Evolutionary conservation across 2,113 vertebrate species (phyloP).

Genomic region (Thalassarche chlororhynchos): DNA sequence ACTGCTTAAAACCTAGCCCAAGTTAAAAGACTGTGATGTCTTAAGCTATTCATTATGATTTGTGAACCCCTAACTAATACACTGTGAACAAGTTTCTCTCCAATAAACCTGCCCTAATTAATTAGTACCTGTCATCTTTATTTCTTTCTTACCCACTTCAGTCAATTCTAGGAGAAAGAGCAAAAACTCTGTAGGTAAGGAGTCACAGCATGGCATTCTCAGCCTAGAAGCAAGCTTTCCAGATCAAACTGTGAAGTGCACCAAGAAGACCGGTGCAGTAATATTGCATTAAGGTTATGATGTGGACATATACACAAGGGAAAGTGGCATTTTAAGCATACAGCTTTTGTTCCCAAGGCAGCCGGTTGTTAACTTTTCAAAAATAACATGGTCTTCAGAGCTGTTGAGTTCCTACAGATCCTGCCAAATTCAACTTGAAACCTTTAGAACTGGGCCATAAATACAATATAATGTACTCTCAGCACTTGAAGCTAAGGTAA

Average conservation of each 20-base stretch:
- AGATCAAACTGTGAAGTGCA: neutral
- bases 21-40: neutral
- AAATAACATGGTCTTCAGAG: neutral
- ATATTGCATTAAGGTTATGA: neutral
- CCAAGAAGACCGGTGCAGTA: neutral
- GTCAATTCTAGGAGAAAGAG: neutral
- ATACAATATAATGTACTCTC: neutral
- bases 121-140: neutral
- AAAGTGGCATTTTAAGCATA: neutral
- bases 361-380: neutral
- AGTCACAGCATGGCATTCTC: neutral
- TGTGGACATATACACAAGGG: neutral
- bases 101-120: neutral
- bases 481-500: neutral
- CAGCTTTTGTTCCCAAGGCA: neutral
- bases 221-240: neutral
- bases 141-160: neutral
- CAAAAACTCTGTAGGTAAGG: neutral
- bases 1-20: neutral
- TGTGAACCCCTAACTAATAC: neutral
- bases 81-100: neutral
- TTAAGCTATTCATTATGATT: neutral
- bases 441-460: neutral
- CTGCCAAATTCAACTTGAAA: neutral
- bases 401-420: neutral